phyloP scores from a whole-genome alignment of 2,797 vertebrate genomes.

The Saxicola maurus region DNA sequence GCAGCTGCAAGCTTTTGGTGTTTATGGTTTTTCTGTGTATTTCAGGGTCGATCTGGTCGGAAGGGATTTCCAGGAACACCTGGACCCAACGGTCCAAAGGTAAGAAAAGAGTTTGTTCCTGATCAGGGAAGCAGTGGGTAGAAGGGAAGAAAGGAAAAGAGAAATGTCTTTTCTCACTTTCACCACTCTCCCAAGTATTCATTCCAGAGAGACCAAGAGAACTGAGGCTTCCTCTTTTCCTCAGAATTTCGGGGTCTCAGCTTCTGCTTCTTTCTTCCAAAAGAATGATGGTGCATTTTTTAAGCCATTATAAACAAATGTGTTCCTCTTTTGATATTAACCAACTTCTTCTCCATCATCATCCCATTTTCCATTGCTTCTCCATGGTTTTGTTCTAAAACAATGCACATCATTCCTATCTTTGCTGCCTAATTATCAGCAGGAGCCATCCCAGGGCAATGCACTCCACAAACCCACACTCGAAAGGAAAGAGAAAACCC shows the following conservation, averaged over 20 bases:
- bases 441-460: background rate
- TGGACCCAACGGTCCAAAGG: slow-evolving; percentile 88
- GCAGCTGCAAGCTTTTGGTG: background rate
- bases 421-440: slow-evolving; percentile 22
- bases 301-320: slow-evolving; percentile 10
- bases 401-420: slow-evolving; percentile 26
- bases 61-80: slow-evolving; percentile 87
- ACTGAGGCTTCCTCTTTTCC: background rate
- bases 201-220: background rate
- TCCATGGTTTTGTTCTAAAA: slow-evolving; percentile 24
- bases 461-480: slow-evolving; percentile 2
- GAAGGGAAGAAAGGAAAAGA: background rate
- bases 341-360: background rate
- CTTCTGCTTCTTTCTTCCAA: slow-evolving; percentile 30
- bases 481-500: slow-evolving; percentile 17
- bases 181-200: background rate
- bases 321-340: slow-evolving; percentile 18
- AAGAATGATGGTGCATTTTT: background rate
- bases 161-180: background rate
- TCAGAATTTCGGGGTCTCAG: background rate
- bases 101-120: slow-evolving; percentile 58
- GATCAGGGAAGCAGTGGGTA: background rate
- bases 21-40: slow-evolving; percentile 49
- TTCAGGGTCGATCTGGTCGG: slow-evolving; percentile 90
- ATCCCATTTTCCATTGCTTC: slow-evolving; percentile 35